Evolutionary conservation across 2,888 invertebrate genomes (phyloP), one percentile per base, ranked within the genome.

Genomic region (Rhingia campestris): DNA sequence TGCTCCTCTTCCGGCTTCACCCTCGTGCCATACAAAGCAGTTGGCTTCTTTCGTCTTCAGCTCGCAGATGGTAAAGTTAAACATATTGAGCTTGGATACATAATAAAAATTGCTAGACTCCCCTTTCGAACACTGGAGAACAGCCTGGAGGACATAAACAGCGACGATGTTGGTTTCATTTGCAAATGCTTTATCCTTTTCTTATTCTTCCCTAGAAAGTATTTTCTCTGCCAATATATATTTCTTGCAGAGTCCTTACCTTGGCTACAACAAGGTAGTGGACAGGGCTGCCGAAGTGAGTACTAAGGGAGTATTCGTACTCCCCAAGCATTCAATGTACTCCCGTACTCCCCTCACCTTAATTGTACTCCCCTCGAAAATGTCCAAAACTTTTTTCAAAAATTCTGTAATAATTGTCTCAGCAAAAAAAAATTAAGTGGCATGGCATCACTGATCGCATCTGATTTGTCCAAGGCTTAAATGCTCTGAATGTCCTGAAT

Each of bases 21-120:
- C 86, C 74, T 91, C 89, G 69, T 90, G 88, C 89, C 90, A 90
- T 41, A 90, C 86, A 86, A 87, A 89, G 81, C 88, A 80, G 45
- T 58, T 86, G 33, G 49, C 64, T 54, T 64, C 66, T 14, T 61
- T 72, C 33, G 6, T 53, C 79, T 88, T 69, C 5, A 89, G 56
- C 56, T 89, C 75, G 70, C 86, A 88, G 66, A 89, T 86, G 43
- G 88, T 89, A 22, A 88, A 86, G 81, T 89, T 89, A 22, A 87
- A 80, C 10, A 87, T 86, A 76, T 88, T 88, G 12, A 88, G 63
- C 86, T 89, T 89, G 0, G 86, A 88, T 51, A 87, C 88, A 53
- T 89, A 89, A 73, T 89, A 89, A 66, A 89, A 88, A 45, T 76
- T 81, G 4, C 88, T 88, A 7, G 86, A 76, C 9, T 89, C 87